phyloP scores from a whole-genome alignment of 2,113 vertebrate species.

The Tursiops truncatus region DNA sequence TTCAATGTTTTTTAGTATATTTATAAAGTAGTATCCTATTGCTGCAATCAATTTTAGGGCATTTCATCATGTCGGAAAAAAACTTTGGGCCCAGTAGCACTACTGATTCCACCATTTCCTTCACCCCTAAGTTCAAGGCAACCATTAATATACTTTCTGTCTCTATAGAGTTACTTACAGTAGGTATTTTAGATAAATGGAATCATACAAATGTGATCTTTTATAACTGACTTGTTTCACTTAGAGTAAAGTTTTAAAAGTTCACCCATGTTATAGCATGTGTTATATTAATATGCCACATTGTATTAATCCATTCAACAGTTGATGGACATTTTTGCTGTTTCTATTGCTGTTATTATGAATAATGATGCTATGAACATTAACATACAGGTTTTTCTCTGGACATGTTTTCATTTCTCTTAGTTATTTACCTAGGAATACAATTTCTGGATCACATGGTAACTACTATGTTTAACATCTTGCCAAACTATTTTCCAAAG shows the following conservation, averaged over 20 bases:
- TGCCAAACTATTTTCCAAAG: background rate
- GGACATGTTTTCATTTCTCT: background rate
- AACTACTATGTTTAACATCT: background rate
- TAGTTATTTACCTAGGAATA: background rate
- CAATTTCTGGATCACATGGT: background rate
- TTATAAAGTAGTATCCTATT: background rate
- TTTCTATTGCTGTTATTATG: background rate
- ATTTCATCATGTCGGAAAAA: background rate
- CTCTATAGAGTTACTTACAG: background rate
- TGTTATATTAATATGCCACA: background rate
- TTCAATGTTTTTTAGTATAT: background rate
- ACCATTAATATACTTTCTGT: background rate
- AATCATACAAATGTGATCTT: background rate
- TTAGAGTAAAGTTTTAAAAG: background rate
- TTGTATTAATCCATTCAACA: background rate
- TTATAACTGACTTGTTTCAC: background rate
- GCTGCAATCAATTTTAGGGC: background rate
- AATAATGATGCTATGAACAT: background rate
- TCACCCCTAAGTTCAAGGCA: background rate
- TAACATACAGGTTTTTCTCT: background rate
- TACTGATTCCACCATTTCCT: background rate
- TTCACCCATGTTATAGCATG: background rate
- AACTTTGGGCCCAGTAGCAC: background rate
- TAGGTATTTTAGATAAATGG: background rate
- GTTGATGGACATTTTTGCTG: background rate